Conservation (phyloP, 2,888 invertebrate species). For the Ashinkailepas kermadecensis region DNA sequence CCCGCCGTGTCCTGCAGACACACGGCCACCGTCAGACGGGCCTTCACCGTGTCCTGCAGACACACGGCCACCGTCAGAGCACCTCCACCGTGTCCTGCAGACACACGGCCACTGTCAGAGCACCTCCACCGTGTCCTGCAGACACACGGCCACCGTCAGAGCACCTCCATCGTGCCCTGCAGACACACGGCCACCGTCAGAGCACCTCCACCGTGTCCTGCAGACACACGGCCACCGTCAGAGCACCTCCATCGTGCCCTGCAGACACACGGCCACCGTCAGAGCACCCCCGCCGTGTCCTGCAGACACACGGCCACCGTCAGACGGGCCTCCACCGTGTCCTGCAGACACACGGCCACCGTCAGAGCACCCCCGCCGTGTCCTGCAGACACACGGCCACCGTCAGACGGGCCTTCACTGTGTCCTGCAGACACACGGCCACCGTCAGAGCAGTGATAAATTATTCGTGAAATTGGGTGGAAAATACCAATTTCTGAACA, state of each 20-base stretch:
- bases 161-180: slow-evolving; percentile 47
- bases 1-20: slow-evolving; percentile 45
- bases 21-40: too few species aligned
- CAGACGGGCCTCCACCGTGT: slow-evolving; percentile 47
- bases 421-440: slow-evolving; percentile 39
- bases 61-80: too few species aligned
- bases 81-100: slow-evolving; percentile 46
- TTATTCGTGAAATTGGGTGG: too few species aligned
- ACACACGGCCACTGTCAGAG: too few species aligned
- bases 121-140: slow-evolving; percentile 46
- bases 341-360: slow-evolving; percentile 40
- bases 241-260: slow-evolving; percentile 48
- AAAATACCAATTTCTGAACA: too few species aligned
- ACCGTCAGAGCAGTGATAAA: too few species aligned
- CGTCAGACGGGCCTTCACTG: too few species aligned
- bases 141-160: too few species aligned
- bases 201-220: slow-evolving; percentile 48
- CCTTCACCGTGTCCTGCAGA: slow-evolving; percentile 45
- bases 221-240: too few species aligned
- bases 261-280: too few species aligned
- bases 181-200: too few species aligned
- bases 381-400: slow-evolving; percentile 42
- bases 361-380: slow-evolving; percentile 47
- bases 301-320: too few species aligned
- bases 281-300: slow-evolving; percentile 48